A percentile compares a stretch with the other conserved stretches of the same genome.
Evolutionary conservation across 2,797 vertebrate genomes (phyloP).

Genomic region (Diceros bicornis): DNA sequence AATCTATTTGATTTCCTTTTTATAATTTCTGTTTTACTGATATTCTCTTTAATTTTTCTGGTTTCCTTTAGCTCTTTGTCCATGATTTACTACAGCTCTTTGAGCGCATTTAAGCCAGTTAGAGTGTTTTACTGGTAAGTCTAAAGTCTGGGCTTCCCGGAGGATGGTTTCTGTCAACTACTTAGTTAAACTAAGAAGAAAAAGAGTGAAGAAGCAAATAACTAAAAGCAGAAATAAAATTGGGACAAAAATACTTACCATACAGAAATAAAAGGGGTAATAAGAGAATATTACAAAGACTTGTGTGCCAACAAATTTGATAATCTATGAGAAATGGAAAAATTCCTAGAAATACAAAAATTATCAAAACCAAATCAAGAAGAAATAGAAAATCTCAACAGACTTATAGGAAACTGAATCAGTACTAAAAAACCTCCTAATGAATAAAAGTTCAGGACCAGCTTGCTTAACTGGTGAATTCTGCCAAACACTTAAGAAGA

Average conservation of each 20-base stretch:
- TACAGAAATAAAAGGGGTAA: not conserved
- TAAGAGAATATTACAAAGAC: not conserved
- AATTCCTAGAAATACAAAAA: not conserved
- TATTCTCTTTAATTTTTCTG: not conserved
- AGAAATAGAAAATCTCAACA: not conserved
- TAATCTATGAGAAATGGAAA: not conserved
- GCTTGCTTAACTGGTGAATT: not conserved
- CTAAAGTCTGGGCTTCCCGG: not conserved
- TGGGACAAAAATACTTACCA: not conserved
- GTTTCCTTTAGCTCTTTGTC: not conserved
- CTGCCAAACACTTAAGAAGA: not conserved
- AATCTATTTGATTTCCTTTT: not conserved
- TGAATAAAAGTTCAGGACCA: not conserved
- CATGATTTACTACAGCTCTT: not conserved
- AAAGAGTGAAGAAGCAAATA: not conserved
- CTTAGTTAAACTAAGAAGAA: not conserved
- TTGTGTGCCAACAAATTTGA: not conserved
- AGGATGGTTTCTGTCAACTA: not conserved
- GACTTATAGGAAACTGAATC: not conserved
- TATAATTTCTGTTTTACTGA: not conserved
- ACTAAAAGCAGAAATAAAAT: not conserved
- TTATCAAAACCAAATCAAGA: not conserved
- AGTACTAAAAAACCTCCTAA: not conserved
- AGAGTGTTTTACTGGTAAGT: not conserved
- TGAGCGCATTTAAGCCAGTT: not conserved